Evolutionary conservation across 2,888 invertebrate species (phyloP).

Genomic region (Julus scanicus): DNA sequence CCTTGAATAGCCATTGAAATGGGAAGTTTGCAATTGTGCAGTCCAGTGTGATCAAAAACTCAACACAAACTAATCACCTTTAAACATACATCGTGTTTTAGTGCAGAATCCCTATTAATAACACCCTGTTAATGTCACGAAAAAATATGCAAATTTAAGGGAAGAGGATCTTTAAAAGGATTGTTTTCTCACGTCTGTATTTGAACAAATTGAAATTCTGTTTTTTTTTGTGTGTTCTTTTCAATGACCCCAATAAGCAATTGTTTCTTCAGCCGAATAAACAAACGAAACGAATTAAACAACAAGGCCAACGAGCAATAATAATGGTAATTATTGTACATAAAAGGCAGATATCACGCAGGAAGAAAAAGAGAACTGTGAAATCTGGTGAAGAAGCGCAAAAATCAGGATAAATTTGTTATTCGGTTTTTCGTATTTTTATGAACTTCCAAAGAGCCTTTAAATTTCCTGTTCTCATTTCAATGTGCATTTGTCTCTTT

Average conservation of each 20-base stretch:
- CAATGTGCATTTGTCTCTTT: background rate
- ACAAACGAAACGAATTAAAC: background rate
- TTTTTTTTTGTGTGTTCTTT: conserved; percentile 40
- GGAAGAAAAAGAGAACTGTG: background rate
- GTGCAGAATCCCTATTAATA: background rate
- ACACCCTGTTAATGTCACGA: background rate
- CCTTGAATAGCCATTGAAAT: conserved; percentile 16
- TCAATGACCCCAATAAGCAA: conserved; percentile 2
- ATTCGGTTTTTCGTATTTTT: background rate
- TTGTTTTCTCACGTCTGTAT: background rate
- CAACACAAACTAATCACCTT: background rate
- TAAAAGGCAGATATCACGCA: background rate
- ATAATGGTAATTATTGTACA: background rate
- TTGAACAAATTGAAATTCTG: background rate
- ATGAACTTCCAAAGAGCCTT: background rate
- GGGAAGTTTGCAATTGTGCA: background rate
- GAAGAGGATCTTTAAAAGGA: background rate
- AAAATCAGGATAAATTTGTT: background rate
- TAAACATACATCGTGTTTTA: background rate
- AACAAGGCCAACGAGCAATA: conserved; percentile 7
- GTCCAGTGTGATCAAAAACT: background rate
- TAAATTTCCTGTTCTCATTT: conserved; percentile 29
- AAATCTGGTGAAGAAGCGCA: background rate
- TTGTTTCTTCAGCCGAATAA: background rate
- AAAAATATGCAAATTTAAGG: background rate